Base-by-base conservation (phyloP, 2,888 invertebrate genomes). In the Trissoscelio sp. region DNA sequence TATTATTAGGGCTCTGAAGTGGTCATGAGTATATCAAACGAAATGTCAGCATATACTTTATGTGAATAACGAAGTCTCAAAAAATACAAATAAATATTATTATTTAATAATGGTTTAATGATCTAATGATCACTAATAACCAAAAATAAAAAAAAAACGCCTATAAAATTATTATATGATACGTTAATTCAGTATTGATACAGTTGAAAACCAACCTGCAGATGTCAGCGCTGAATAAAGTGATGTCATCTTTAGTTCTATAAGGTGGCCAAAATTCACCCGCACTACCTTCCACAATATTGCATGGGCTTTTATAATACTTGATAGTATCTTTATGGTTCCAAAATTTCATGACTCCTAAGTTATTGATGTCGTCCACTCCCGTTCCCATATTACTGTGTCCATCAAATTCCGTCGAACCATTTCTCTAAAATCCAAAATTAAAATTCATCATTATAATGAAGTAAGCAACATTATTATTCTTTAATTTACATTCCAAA, bases 221-320 rank as follows among this genome's bases (percentile, higher is more conserved):
- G 84, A 97, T 92, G 88, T 97, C 96, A 0, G 96, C 93, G 70
- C 95, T 93, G 90, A 96, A 96, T 86, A 96, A 92, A 28, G 91
- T 91, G n/a, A 95, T 92, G 20, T 92, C 92, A 0, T 93, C 92
- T 80, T 94, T 94, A 0, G 92, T 92, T 81, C 94, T 91, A 85
- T 94, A 92, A 0, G 95, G 95, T 0, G 95, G 94, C 89, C 95
- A 95, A 88, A 97, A 95, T 92, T 97, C 97, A 0, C 97, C 97
- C 0, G 95, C 95, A 16, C 96, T 96, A 20, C 96, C 96, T 72
- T 92, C 92, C 0, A 97, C 92, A 87, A 89, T 87, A 42, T 94
- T 94, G 88, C 95, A 96, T 14, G 92, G 89, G 1, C 92, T 93
- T 0, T 89, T 89, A 85, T 91, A 93, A 87, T 92, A 89, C 83